Evolutionary conservation across 2,888 invertebrate genomes (phyloP), one percentile per base, ranked within the genome.

Genomic region (Teleiodes luculella): DNA sequence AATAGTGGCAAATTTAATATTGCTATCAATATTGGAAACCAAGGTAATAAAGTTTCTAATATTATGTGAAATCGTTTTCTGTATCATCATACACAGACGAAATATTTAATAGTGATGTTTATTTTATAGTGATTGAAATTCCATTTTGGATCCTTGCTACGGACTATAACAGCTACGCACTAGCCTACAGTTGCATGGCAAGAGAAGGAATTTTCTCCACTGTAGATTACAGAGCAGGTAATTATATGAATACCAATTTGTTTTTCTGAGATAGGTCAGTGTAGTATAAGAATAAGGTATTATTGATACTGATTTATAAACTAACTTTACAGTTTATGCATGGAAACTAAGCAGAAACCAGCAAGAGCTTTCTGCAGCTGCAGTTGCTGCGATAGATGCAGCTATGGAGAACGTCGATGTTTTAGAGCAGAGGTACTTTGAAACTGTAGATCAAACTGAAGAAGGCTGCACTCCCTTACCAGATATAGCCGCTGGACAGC

Each of bases 111-210:
- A 24, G 6, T 24, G 3, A 24, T 24, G 24, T 24, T 37, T 24
- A 43, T 33, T 80, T 68, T 76, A 56, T 74, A 60, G 61, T 80
- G 80, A 0, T 20, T 11, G 35, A n/a, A 35, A n/a, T 35, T 11
- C 11, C 16, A 13, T 24, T 51, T 20, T 16, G 64, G 62, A 57
- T 78, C 13, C 64, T 76, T 24, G 70, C 86, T 43, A 93, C 93
- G 0, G 93, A 93, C 70, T 93, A 93, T 65, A 75, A 75, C 0
- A 79, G 81, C 36, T 93, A 91, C 61, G 78, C 92, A 1, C 86
- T 93, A 0, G 90, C 91, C 0, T 93, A 92, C 86, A 90, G 92
- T 33, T 93, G 93, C 66, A 55, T 68, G 16, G 53, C 85, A 35
- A 53, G 70, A 11, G 48, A 56, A 36, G n/a, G n/a, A 13, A 55